phyloP scores from a whole-genome alignment of 2,888 invertebrate genomes.

The Magallana nippona region DNA sequence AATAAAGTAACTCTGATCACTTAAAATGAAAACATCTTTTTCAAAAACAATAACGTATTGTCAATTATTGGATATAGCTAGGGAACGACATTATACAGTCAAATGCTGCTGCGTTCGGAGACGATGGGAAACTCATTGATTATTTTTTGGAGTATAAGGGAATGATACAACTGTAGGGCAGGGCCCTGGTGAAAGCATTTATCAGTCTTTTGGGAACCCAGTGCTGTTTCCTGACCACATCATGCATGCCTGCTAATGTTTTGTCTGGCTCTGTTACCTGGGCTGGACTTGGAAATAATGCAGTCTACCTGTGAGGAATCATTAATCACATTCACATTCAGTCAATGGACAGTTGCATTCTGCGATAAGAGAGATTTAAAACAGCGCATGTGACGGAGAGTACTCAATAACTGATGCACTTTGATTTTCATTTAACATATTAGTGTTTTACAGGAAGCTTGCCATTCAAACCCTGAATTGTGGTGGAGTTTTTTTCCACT shows the following conservation, averaged over 20 bases:
- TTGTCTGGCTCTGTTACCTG: conserved; percentile 1
- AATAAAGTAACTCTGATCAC: too few species aligned
- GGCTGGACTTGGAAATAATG: neutral
- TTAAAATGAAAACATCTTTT: too few species aligned
- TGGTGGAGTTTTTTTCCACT: too few species aligned
- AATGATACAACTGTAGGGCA: neutral
- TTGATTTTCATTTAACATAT: neutral
- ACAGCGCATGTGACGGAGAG: neutral
- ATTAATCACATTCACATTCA: conserved; percentile 14
- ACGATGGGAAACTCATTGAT: conserved; percentile 3
- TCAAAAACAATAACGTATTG: neutral
- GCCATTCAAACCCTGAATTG: too few species aligned
- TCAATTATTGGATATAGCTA: neutral
- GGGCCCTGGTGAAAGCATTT: neutral
- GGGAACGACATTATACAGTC: neutral
- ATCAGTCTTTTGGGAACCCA: neutral
- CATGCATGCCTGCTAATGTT: neutral
- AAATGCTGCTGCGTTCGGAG: neutral
- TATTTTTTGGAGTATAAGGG: neutral
- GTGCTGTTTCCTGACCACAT: neutral
- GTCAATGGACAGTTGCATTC: conserved; percentile 17
- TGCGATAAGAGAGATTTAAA: neutral
- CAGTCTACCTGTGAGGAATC: neutral
- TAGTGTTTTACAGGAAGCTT: too few species aligned
- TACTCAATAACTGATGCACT: conserved; percentile 1